Percentiles rank a stretch among this genome's conserved stretches.
phyloP scores from a whole-genome alignment of 2,797 vertebrate genomes.

The Eulemur mongoz region DNA sequence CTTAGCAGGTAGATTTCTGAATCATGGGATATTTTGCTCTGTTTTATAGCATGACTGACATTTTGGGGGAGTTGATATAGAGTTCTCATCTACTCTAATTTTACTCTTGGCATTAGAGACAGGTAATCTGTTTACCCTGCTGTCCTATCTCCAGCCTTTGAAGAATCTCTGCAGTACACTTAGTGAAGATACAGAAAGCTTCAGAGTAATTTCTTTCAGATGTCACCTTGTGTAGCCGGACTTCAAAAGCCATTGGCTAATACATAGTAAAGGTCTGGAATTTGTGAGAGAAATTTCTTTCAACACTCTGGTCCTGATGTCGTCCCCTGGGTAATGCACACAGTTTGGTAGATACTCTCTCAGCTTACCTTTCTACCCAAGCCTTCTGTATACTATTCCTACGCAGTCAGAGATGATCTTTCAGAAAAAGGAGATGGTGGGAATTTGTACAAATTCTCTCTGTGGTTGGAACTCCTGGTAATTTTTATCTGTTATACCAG shows the following conservation, averaged over 20 bases:
- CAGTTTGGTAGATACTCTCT: not conserved
- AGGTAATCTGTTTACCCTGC: not conserved
- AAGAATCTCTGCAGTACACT: not conserved
- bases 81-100: not conserved
- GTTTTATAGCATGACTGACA: not conserved
- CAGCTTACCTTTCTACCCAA: not conserved
- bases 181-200: not conserved
- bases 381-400: not conserved
- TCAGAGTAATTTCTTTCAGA: not conserved
- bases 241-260: not conserved
- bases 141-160: not conserved
- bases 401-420: not conserved
- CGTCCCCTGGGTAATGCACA: not conserved
- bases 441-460: not conserved
- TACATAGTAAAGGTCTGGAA: not conserved
- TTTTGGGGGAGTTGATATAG: not conserved
- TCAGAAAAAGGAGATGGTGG: not conserved
- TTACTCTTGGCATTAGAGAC: not conserved
- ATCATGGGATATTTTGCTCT: not conserved
- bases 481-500: not conserved
- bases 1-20: not conserved
- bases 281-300: not conserved
- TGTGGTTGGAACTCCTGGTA: not conserved
- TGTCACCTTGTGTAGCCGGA: not conserved
- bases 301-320: not conserved